A percentile compares a stretch with the other conserved stretches of the same genome.
phyloP scores from a whole-genome alignment of 2,113 vertebrate species.

The Poicephalus meyeri region DNA sequence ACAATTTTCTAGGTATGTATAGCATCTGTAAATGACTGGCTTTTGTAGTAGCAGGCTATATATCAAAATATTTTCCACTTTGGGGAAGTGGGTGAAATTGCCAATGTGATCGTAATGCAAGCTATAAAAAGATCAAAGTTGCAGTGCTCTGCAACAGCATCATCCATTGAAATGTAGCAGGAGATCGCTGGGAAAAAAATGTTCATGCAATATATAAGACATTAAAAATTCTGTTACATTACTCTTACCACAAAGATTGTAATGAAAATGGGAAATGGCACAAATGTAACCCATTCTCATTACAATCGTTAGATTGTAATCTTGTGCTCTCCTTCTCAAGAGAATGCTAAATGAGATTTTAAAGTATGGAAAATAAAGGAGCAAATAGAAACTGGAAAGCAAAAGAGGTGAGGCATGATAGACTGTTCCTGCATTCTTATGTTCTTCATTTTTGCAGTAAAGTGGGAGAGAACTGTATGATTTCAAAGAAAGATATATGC shows the following conservation, averaged over 20 bases:
- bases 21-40: constrained; percentile 36
- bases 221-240: constrained; percentile 83
- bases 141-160: constrained; percentile 49
- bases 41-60: constrained; percentile 64
- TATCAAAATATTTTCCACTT: constrained; percentile 74
- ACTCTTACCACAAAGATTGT: constrained; percentile 82
- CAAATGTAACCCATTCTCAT: constrained; percentile 83
- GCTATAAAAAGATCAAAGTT: constrained; percentile 79
- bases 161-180: constrained; percentile 57
- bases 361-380: constrained; percentile 80
- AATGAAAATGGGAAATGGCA: constrained; percentile 82
- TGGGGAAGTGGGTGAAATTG: constrained; percentile 73
- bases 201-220: constrained; percentile 77
- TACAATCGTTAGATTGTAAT: constrained; percentile 82
- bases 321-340: constrained; percentile 78
- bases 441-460: constrained; percentile 59
- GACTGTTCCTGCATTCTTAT: constrained; percentile 57
- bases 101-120: constrained; percentile 67
- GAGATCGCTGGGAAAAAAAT: constrained; percentile 59
- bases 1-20: constrained; percentile 50
- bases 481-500: constrained; percentile 7
- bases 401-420: constrained; percentile 72
- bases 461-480: background rate
- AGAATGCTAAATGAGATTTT: constrained; percentile 83
- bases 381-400: constrained; percentile 78